These are phyloP conservation scores for Epinephelus malabaricus DNA, from an alignment of 2,797 vertebrate species.

Conservation along the genomic window DNA sequence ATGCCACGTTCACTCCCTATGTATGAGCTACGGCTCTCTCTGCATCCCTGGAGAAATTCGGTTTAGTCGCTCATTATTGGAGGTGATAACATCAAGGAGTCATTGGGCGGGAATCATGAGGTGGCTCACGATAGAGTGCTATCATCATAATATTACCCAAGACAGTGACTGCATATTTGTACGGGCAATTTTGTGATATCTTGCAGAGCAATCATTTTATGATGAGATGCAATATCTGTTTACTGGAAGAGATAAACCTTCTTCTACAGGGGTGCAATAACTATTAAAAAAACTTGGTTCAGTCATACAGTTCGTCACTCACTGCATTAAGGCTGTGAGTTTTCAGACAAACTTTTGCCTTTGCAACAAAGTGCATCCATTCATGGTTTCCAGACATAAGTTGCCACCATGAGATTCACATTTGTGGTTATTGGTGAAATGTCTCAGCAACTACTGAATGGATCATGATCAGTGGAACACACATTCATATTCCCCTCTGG, in stretches of 20 bases:
- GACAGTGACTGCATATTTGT: slow-evolving; percentile 1
- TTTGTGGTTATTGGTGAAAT: no score
- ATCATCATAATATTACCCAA: slow-evolving; percentile 16
- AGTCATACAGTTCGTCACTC: not conserved
- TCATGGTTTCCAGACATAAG: no score
- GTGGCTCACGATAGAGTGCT: slow-evolving; percentile 20
- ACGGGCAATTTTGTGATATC: slow-evolving; percentile 1
- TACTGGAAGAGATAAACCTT: not conserved
- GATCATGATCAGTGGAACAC: no score
- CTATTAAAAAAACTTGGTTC: not conserved
- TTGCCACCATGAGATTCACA: no score
- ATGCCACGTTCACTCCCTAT: slow-evolving; percentile 69
- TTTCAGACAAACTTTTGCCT: no score
- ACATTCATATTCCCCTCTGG: no score
- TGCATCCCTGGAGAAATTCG: slow-evolving; percentile 52
- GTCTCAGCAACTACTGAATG: no score
- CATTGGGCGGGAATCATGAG: slow-evolving; percentile 37
- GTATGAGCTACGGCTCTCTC: slow-evolving; percentile 48
- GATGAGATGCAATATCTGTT: not conserved
- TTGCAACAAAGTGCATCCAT: no score
- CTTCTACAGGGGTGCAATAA: not conserved
- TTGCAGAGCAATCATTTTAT: not conserved
- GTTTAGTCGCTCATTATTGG: slow-evolving; percentile 54
- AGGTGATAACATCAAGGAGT: slow-evolving; percentile 62
- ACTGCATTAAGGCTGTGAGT: not conserved